Evolutionary conservation across 2,113 vertebrate species (phyloP).

Genomic region (Fregetta grallaria): DNA sequence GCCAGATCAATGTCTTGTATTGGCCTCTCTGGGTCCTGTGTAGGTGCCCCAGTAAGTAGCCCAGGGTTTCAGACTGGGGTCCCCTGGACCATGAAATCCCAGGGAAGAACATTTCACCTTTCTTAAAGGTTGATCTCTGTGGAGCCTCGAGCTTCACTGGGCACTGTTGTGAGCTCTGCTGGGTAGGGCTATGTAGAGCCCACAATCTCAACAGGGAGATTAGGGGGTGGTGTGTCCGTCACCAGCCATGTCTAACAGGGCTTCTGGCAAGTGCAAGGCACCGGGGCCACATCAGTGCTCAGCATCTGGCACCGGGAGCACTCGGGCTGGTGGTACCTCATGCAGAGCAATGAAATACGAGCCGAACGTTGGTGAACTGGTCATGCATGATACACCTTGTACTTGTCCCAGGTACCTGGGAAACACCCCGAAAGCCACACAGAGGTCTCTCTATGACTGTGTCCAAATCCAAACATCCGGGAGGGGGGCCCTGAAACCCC

Average conservation of each 20-base stretch:
- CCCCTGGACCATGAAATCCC: background rate
- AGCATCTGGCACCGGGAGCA: background rate
- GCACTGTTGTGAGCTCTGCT: background rate
- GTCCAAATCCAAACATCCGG: background rate
- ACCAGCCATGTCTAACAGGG: background rate
- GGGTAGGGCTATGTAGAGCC: background rate
- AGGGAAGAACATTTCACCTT: background rate
- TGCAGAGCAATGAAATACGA: background rate
- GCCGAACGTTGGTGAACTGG: background rate
- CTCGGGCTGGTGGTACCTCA: background rate
- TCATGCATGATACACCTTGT: background rate
- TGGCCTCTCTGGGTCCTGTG: background rate
- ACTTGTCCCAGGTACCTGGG: background rate
- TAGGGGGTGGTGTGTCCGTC: background rate
- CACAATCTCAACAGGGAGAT: background rate
- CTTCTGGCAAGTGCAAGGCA: background rate
- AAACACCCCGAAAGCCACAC: accelerated
- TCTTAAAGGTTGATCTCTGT: background rate
- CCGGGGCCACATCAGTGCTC: accelerated
- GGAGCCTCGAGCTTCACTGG: accelerated
- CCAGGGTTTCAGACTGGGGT: background rate
- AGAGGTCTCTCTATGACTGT: background rate
- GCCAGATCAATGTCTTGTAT: background rate
- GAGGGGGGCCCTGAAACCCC: background rate
- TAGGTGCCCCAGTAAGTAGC: background rate